Evolutionary conservation across 1,140 invertebrate genomes (phyloP), one percentile per base, ranked within the genome.

Genomic region (Aphaenogaster rudis): DNA sequence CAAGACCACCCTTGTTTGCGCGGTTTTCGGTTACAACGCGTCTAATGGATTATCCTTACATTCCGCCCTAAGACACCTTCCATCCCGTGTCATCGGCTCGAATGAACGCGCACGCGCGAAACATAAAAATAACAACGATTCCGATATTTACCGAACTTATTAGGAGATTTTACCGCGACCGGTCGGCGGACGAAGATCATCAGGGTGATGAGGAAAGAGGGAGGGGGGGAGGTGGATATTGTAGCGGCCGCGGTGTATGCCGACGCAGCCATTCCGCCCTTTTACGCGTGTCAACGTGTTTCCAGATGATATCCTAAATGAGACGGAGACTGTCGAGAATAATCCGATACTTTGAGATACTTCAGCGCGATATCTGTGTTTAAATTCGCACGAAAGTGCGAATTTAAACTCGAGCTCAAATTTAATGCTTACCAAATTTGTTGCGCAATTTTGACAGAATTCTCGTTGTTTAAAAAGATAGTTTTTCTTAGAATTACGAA

Each of bases 11-110:
- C 94, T 94, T 94, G 94, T 95, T 95, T 95, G 92, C 89, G 63
- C 90, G 93, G 94, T 94, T 95, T 94, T 94, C 88, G 93, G 93
- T 95, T 95, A 95, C 94, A 94, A 92, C 91, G 93, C 93, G 86
- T 94, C 94, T 95, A 95, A 95, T 95, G 94, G 94, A 95, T 94
- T 95, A 94, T 94, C 93, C 92, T 92, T 88, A 94, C 94, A 94
- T 93, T 93, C 92, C 39, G 87, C 84, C 84, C 89, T 67, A 67
- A 76, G 80, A 72, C 88, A 91, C 88, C 89, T 89, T 91, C 86
- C 86, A 85, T 86, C 79, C 50, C 57, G 79, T 85, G 72, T 59
- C 80, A 76, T 84, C 77, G 87, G 87, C 86, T 88, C 87, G 57
- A 86, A 91, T 91, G 92, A 84, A 87, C 71, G 86, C 86, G 69